Evolutionary conservation across 2,113 vertebrate species (phyloP), one percentile per base, ranked within the genome.

Genomic region (Pseudopodoces humilis): DNA sequence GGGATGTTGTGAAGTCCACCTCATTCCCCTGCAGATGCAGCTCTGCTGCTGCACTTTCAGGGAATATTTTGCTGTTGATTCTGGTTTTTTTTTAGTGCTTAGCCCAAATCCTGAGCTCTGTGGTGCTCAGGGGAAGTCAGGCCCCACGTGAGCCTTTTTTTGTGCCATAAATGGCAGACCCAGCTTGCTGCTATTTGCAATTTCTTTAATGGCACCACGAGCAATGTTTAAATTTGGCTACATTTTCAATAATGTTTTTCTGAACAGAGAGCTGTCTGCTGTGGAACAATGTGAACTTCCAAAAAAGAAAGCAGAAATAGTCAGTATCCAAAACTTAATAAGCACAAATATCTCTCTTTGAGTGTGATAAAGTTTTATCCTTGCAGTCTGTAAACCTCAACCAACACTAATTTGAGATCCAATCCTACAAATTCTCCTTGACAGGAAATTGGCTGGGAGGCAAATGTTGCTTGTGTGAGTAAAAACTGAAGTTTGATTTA

Each of bases 71-170:
- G 83, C 65, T 94, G 65, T 64, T 75, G 56, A 60, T 91, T 95
- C 70, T 74, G 70, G 39, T 95, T 82, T 94, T 98, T 97, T 97
- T 98, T 97, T 65, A 90, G 94, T 88, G 83, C 71, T 96, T 70
- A 97, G 87, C 70, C 94, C 86, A 97, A 97, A 97, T 95, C 96
- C 63, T 89, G 95, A 92, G 83, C 96, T 96, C 87, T 94, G 86
- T 74, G 93, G 77, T 96, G 93, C 96, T 97, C 96, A 87, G 35
- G 91, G 91, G 78, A 71, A 93, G 83, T 41, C 91, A 53, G 83
- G 86, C 69, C 77, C 89, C 79, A 30, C 1, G 2, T 47, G 83
- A 94, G 62, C 43, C 68, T 23, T 92, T 97, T 96, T 96, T 98
- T 96, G 96, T 63, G 86, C 90, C 72, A 37, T 78, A 92, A 97